Conservation (phyloP, 1,140 invertebrate genomes). For the Teleogryllus occipitalis region DNA sequence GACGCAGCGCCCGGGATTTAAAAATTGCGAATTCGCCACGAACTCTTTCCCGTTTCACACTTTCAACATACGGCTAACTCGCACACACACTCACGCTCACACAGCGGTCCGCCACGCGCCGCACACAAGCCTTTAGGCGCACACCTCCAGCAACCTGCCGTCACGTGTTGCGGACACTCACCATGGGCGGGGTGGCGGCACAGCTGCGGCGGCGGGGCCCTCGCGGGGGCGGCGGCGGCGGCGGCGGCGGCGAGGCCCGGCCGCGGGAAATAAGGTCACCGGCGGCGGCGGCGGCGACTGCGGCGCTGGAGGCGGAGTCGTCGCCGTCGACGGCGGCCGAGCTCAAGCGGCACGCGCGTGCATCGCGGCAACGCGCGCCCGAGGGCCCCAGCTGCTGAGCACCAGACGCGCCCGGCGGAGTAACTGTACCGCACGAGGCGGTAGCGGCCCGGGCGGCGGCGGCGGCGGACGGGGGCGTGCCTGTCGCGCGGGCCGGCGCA, state of each 20-base stretch:
- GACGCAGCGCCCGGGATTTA: no score
- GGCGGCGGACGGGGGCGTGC: no score
- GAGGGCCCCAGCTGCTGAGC: background rate
- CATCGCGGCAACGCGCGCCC: background rate
- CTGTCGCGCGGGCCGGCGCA: no score
- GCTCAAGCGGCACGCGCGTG: background rate
- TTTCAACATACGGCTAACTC: no score
- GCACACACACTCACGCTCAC: no score
- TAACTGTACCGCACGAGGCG: background rate
- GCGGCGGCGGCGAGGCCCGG: background rate
- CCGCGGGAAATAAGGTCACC: background rate
- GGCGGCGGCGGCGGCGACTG: background rate
- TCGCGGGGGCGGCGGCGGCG: no score
- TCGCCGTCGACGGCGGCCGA: background rate
- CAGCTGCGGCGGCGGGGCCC: no score
- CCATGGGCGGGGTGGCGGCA: background rate
- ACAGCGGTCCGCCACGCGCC: no score
- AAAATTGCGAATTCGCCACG: no score
- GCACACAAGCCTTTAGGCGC: no score
- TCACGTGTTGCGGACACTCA: background rate
- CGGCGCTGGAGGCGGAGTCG: background rate
- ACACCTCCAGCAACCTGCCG: background rate
- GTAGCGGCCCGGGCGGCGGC: no score
- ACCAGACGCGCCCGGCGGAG: background rate
- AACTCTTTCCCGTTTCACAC: no score